phyloP scores from a whole-genome alignment of 2,888 invertebrate species.

The Odontothrips loti region DNA sequence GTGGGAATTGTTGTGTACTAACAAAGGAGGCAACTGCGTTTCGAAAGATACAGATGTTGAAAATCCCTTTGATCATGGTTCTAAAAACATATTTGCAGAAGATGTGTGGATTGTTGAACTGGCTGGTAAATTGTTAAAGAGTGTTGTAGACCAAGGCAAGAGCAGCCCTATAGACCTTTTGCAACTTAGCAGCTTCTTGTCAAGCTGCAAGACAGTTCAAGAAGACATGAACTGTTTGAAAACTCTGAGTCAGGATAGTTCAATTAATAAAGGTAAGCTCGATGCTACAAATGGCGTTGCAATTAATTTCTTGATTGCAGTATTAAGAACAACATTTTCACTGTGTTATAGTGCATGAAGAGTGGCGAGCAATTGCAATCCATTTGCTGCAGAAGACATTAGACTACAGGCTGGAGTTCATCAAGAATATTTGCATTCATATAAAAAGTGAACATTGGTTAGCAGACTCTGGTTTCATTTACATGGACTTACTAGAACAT shows the following conservation, averaged over 20 bases:
- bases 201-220: neutral
- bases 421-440: neutral
- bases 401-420: neutral
- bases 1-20: neutral
- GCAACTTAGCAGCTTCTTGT: neutral
- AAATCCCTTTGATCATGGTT: constrained; percentile 10
- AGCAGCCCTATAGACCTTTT: neutral
- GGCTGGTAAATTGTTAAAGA: neutral
- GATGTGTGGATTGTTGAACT: neutral
- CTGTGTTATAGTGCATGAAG: neutral
- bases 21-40: neutral
- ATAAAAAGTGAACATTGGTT: neutral
- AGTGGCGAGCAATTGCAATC: neutral
- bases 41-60: neutral
- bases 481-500: neutral
- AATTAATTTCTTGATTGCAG: neutral
- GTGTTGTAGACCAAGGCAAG: neutral
- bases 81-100: neutral
- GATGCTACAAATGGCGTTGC: neutral
- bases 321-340: neutral
- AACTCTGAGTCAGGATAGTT: neutral
- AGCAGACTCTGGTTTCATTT: neutral
- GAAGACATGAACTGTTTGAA: neutral
- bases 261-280: neutral
- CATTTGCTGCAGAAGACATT: neutral